Conservation (phyloP, 2,888 invertebrate species). For the Cheilosia urbana region DNA sequence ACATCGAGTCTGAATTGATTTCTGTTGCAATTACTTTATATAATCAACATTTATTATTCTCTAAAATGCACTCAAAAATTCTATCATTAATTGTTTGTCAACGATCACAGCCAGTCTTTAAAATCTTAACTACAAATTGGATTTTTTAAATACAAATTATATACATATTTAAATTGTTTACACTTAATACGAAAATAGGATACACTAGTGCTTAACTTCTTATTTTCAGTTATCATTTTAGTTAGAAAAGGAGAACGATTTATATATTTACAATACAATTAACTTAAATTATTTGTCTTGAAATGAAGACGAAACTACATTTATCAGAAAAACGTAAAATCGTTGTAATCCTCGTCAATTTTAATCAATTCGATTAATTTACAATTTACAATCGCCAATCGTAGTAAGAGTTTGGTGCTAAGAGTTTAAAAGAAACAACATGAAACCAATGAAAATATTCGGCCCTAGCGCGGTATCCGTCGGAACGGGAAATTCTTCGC, state of each 20-base stretch:
- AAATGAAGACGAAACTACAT: conserved; percentile 17
- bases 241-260: neutral
- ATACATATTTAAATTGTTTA: conserved; percentile 26
- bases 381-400: neutral
- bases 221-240: conserved; percentile 2
- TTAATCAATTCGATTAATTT: neutral
- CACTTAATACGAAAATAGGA: conserved; percentile 5
- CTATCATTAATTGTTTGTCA: conserved; percentile 56
- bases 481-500: too few relatives aligned
- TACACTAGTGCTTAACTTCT: conserved; percentile 36
- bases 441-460: too few relatives aligned
- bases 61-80: conserved; percentile 56
- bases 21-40: neutral
- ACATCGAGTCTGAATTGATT: neutral
- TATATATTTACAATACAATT: conserved; percentile 20
- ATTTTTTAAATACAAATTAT: conserved; percentile 19
- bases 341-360: too few relatives aligned
- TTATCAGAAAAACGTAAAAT: neutral
- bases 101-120: conserved; percentile 70
- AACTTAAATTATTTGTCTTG: conserved; percentile 14
- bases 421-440: too few relatives aligned
- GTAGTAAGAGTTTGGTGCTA: too few relatives aligned
- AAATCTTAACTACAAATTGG: conserved; percentile 27
- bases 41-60: conserved; percentile 17
- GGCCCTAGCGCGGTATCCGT: too few relatives aligned